phyloP scores from a whole-genome alignment of 2,113 vertebrate genomes.

The Platycercus adscitus region DNA sequence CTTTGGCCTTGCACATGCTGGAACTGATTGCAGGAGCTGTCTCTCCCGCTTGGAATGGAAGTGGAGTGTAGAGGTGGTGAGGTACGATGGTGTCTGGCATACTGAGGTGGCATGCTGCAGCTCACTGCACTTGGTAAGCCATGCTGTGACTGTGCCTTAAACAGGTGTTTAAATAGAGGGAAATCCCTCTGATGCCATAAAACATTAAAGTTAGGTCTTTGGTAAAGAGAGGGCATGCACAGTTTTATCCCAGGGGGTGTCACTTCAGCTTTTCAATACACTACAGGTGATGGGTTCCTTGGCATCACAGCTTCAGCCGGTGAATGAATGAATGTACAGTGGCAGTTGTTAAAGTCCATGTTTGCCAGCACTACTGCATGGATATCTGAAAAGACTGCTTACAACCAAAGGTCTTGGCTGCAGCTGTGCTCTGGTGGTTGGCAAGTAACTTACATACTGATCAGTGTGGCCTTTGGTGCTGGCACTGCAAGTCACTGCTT shows the following conservation, averaged over 20 bases:
- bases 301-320: background rate
- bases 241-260: background rate
- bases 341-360: background rate
- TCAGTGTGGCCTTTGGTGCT: background rate
- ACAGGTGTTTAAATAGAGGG: background rate
- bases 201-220: background rate
- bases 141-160: background rate
- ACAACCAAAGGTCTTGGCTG: background rate
- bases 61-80: no score
- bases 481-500: background rate
- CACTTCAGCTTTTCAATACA: background rate
- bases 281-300: background rate
- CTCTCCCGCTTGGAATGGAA: background rate
- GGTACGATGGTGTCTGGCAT: background rate
- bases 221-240: background rate
- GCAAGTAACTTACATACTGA: background rate
- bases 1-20: background rate
- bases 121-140: background rate
- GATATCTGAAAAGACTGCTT: background rate
- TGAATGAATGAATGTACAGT: background rate
- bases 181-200: background rate
- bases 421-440: background rate
- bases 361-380: background rate
- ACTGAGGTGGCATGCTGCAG: background rate
- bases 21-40: background rate